Base-by-base conservation (phyloP, 2,888 invertebrate genomes). In the Ganaspis brasiliensis region DNA sequence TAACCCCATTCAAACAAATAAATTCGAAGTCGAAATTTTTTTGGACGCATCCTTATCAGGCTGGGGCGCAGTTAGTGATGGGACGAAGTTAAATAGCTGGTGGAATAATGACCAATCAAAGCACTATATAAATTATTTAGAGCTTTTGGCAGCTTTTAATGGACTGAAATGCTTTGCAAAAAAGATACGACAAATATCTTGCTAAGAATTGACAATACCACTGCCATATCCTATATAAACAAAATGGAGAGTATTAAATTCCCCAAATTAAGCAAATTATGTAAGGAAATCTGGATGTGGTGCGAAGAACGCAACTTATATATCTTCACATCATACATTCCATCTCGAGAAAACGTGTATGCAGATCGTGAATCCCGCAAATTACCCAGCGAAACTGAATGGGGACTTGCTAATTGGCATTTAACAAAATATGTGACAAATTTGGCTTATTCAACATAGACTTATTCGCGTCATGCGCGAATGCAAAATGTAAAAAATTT, bases 191-290 rank as follows among this genome's bases (percentile, higher is more conserved):
- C 56, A 19, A 19, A 75, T 19, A 75, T 80, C 19, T 24, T 78
- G 1, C 26, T 77, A n/a, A 57, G 77, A 37, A 71, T 77, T 5
- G 77, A 76, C 49, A 79, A 79, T 19, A 79, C 74, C 0, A 80
- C 77, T 4, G 77, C 75, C 8, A 71, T 77, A 3, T 3, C 40
- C 4, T 10, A 40, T 12, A 40, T 40, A 8, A 40, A 40, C 8
- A 40, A 40, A 40, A 77, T 73, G 75, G 73, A 70, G 3, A 52
- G 73, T 19, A 55, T 71, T 0, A 52, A 37, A 40, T 57, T 31
- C 21, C 26, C 55, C n/a, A 59, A 49, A 12, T 57, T 72, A 19
- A 49, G 56, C 40, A 12, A 19, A 12, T 21, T 72, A 12, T 16
- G 73, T 4, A 59, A 73, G 61, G 55, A 61, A n/a, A 76, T 76